Evolutionary conservation across 2,888 invertebrate genomes (phyloP), one percentile per base, ranked within the genome.

Genomic region (Nesidiocoris tenuis): DNA sequence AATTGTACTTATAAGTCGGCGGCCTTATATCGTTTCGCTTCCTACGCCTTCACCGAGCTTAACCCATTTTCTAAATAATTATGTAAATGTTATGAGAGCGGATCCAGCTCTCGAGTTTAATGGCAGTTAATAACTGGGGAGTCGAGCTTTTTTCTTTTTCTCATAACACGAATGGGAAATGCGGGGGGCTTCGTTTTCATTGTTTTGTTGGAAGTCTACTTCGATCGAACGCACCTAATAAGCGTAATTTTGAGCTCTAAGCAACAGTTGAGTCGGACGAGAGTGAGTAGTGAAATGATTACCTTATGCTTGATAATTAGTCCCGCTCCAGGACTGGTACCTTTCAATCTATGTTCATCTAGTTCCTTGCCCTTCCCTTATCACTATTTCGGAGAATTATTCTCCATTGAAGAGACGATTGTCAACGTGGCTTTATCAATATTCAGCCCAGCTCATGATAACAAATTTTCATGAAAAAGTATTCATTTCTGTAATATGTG

Each of bases 71-170:
- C 59, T 5, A 61, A 70, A 70, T 59, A 17, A 70, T 70, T 70
- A 70, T 70, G 70, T 70, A 70, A 70, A 70, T 57, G 25, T n/a
- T 59, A 18, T 59, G 70, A 70, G n/a, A 70, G 25, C 17, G 19
- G 59, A 59, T 18, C 59, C 17, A 19, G 70, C 17, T 21, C 61
- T 22, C 57, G 70, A 61, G 70, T 21, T n/a, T 70, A 70, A 70
- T 70, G 57, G 57, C 59, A 61, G 70, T 59, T 70, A 70, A 70
- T 70, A 59, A 59, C 70, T 12, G 39, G 12, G 39, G 39, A 39
- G 39, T 39, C 39, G 39, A 3, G 3, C 12, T 39, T 39, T 39
- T 39, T 39, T 39, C 39, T 12, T 3, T 39, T 39, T 39, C 39
- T 39, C 39, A 39, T 39, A 39, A 39, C 39, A 39, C 39, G 5